These are phyloP conservation scores for Gambusia holbrooki DNA, from an alignment of 2,113 vertebrate species.

Conservation along the genomic window DNA sequence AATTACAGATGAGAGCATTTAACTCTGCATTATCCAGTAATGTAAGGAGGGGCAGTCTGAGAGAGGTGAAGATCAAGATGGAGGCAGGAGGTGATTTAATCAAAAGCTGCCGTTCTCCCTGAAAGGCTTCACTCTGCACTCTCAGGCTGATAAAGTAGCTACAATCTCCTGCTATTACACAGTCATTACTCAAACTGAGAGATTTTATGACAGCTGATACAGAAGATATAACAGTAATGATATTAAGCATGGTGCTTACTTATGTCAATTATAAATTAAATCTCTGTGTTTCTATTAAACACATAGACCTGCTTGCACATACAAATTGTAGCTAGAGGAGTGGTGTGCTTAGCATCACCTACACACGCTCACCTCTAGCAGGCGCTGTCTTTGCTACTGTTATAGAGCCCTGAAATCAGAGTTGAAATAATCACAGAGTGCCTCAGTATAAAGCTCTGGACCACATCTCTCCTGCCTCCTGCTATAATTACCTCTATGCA, in stretches of 20 bases:
- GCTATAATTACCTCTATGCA: conserved; percentile 66
- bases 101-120: conserved; percentile 34
- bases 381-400: conserved; percentile 13
- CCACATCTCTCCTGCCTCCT: conserved; percentile 29
- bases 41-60: conserved; percentile 32
- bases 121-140: conserved; percentile 39
- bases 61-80: conserved; percentile 44
- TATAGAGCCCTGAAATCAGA: conserved; percentile 55
- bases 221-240: conserved; percentile 26
- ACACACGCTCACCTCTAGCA: conserved; percentile 16
- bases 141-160: conserved; percentile 35
- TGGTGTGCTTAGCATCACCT: neutral
- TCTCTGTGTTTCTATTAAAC: conserved; percentile 4
- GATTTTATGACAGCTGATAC: conserved; percentile 28
- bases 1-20: conserved; percentile 69
- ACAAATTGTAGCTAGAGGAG: neutral
- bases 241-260: conserved; percentile 30
- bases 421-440: conserved; percentile 53
- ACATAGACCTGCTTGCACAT: conserved; percentile 11
- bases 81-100: conserved; percentile 52
- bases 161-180: conserved; percentile 40
- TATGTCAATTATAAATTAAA: conserved; percentile 16
- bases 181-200: conserved; percentile 40
- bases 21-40: conserved; percentile 58
- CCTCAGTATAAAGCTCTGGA: conserved; percentile 40